Conservation (phyloP, 2,888 invertebrate genomes). For the Malthinus flaveolus region DNA sequence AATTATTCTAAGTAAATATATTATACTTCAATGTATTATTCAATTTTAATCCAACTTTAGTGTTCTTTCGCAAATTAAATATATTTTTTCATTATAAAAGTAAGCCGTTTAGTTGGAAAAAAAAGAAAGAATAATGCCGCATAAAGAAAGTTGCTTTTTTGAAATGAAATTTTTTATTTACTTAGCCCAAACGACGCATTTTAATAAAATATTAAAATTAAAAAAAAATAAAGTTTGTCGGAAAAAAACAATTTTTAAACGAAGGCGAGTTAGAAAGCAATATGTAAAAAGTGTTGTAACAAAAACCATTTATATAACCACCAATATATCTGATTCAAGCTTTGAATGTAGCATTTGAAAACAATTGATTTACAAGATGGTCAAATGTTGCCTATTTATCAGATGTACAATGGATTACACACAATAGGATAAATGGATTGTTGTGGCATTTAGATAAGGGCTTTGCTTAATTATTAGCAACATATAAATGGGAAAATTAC, state of each 20-base stretch:
- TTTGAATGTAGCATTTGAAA: not conserved
- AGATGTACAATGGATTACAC: conserved; percentile 1
- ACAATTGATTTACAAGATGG: conserved; percentile 4
- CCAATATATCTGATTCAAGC: too few species aligned
- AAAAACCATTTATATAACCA: too few species aligned
- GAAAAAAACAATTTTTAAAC: not conserved
- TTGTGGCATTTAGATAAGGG: conserved; percentile 4
- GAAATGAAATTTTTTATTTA: too few species aligned
- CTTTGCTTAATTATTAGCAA: not conserved
- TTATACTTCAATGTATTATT: not conserved
- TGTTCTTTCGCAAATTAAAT: too few species aligned
- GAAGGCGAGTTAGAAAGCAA: not conserved
- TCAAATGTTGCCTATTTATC: conserved; percentile 5
- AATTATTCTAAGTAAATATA: too few species aligned
- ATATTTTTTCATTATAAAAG: too few species aligned
- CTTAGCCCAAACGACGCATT: too few species aligned
- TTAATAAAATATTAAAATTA: too few species aligned
- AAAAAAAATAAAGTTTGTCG: too few species aligned
- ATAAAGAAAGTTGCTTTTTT: too few species aligned
- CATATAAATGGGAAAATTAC: conserved; percentile 1
- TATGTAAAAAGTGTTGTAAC: not conserved
- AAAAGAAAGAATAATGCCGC: too few species aligned
- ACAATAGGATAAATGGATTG: conserved; percentile 4
- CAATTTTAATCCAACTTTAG: conserved; percentile 1
- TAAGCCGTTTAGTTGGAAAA: not conserved